These are phyloP conservation scores for Synanthedon vespiformis DNA, from an alignment of 2,888 invertebrate genomes.

Conservation along the genomic window DNA sequence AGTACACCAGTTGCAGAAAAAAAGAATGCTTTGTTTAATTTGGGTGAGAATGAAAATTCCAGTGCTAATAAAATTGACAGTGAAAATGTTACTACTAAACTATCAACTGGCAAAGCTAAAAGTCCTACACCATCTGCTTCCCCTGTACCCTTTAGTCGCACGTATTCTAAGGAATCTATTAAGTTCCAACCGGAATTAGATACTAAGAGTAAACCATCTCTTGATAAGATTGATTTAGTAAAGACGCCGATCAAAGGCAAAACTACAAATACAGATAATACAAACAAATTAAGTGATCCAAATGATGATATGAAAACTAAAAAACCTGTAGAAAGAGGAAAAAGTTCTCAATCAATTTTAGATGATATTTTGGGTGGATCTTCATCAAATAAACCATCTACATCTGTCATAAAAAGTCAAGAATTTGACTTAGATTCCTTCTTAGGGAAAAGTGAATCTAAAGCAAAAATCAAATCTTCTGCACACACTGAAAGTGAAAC, in stretches of 20 bases:
- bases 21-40: constrained; percentile 51
- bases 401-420: constrained; percentile 34
- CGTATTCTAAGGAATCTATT: constrained; percentile 39
- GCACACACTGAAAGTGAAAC: constrained; percentile 21
- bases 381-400: constrained; percentile 27
- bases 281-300: constrained; percentile 38
- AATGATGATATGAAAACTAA: constrained; percentile 19
- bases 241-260: constrained; percentile 43
- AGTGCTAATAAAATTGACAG: constrained; percentile 15
- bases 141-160: constrained; percentile 28
- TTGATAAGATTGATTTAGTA: constrained; percentile 14
- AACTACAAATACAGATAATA: constrained; percentile 33
- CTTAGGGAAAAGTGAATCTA: constrained; percentile 36
- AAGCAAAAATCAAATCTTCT: constrained; percentile 16
- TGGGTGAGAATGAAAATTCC: constrained; percentile 18
- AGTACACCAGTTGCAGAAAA: constrained; percentile 33
- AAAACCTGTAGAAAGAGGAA: constrained; percentile 41
- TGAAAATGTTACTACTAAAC: constrained; percentile 32
- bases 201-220: constrained; percentile 15
- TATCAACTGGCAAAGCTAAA: constrained; percentile 13
- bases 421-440: constrained; percentile 48
- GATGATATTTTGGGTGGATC: constrained; percentile 69
- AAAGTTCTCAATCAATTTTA: constrained; percentile 56
- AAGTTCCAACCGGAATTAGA: constrained; percentile 21
- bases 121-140: constrained; percentile 11